These are phyloP conservation scores for Xylota segnis DNA, from an alignment of 2,888 invertebrate species.

Conservation along the genomic window DNA sequence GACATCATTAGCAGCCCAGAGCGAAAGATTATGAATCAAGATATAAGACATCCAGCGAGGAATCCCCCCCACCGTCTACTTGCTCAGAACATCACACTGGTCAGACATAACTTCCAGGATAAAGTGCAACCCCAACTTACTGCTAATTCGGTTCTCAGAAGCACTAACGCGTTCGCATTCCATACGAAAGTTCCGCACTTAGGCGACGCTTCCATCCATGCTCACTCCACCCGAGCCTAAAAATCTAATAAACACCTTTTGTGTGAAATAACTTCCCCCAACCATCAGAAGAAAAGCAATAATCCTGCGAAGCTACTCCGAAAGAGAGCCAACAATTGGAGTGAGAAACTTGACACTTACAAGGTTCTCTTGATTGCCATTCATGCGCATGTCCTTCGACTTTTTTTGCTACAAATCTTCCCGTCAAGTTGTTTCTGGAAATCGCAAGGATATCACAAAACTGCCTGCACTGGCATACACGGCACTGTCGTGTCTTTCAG, in stretches of 20 bases:
- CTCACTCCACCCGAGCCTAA: slow-evolving; percentile 5
- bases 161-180: neutral
- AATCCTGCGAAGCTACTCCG: slow-evolving; percentile 41
- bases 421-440: slow-evolving; percentile 18
- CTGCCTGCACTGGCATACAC: slow-evolving; percentile 29
- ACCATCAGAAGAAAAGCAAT: slow-evolving; percentile 9
- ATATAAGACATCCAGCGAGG: no score
- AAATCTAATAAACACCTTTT: slow-evolving; percentile 46
- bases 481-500: neutral
- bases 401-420: neutral
- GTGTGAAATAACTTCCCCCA: slow-evolving; percentile 14
- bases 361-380: neutral
- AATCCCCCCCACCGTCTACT: no score
- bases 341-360: neutral
- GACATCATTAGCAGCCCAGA: no score
- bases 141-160: no score
- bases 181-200: neutral
- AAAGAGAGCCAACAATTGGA: slow-evolving; percentile 41
- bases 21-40: no score
- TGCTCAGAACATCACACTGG: no score
- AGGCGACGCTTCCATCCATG: neutral
- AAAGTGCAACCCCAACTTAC: no score
- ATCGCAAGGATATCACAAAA: slow-evolving; percentile 1
- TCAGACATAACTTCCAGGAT: no score
- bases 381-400: slow-evolving; percentile 22